Evolutionary conservation across 2,888 invertebrate species (phyloP).

Genomic region (Melanchra persicariae): DNA sequence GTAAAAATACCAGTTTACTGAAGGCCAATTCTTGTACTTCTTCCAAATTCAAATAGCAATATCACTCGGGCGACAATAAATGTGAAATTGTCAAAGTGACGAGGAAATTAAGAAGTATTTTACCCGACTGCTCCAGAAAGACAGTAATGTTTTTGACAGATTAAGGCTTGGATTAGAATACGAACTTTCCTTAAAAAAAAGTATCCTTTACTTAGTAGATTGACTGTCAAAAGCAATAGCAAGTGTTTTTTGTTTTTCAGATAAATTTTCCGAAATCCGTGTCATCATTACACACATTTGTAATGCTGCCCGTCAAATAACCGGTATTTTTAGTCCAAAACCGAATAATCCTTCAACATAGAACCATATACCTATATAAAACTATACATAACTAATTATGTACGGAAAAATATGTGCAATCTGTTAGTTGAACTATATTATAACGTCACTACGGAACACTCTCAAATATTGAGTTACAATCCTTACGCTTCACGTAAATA

Average conservation of each 20-base stretch:
- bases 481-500: constrained; percentile 69
- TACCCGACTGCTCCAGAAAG: too few relatives aligned
- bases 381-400: constrained; percentile 45
- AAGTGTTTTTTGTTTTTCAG: too few relatives aligned
- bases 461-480: constrained; percentile 87
- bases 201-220: too few relatives aligned
- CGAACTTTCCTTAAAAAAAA: too few relatives aligned
- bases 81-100: too few relatives aligned
- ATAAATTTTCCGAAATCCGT: too few relatives aligned
- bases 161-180: too few relatives aligned
- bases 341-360: constrained; percentile 11
- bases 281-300: too few relatives aligned
- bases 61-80: background rate
- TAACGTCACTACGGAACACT: constrained; percentile 55
- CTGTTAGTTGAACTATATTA: constrained; percentile 45
- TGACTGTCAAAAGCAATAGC: too few relatives aligned
- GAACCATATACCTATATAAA: constrained; percentile 46
- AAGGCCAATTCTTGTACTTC: background rate
- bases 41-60: background rate
- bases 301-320: background rate
- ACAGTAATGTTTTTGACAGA: too few relatives aligned
- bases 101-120: too few relatives aligned
- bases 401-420: constrained; percentile 73
- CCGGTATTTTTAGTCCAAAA: background rate
- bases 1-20: background rate